These are phyloP conservation scores for Thamnophis elegans DNA, from an alignment of 2,797 vertebrate genomes.

Conservation along the genomic window DNA sequence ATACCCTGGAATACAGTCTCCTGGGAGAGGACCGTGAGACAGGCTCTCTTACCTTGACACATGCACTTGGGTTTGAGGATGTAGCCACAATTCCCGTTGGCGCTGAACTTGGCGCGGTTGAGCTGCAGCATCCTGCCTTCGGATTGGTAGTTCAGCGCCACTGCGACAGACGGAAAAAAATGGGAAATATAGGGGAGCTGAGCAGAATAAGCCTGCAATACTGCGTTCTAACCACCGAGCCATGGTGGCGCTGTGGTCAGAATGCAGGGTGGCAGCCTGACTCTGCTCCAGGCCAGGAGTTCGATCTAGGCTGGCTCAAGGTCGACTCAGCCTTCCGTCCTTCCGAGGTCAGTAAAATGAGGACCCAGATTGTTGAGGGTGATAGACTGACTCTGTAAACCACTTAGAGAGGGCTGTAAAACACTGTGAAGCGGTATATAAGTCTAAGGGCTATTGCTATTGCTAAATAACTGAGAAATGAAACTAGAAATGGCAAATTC, in stretches of 20 bases:
- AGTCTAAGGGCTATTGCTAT: neutral
- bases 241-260: neutral
- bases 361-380: neutral
- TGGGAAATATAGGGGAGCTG: neutral
- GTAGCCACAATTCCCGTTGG: constrained; percentile 94
- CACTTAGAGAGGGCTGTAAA: neutral
- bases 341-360: neutral
- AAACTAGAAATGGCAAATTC: neutral
- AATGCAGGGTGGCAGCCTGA: neutral
- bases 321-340: neutral
- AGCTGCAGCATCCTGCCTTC: constrained; percentile 94
- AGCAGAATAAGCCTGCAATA: neutral
- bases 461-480: neutral
- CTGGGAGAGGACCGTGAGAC: neutral
- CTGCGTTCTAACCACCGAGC: neutral
- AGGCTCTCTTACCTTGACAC: constrained; percentile 86
- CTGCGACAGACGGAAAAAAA: constrained; percentile 61
- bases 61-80: constrained; percentile 90
- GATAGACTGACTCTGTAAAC: too few species aligned
- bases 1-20: neutral
- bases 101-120: constrained; percentile 93
- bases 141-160: constrained; percentile 97
- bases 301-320: neutral
- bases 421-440: neutral
- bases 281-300: neutral